phyloP scores from a whole-genome alignment of 2,113 vertebrate genomes.

The Rynchops niger region DNA sequence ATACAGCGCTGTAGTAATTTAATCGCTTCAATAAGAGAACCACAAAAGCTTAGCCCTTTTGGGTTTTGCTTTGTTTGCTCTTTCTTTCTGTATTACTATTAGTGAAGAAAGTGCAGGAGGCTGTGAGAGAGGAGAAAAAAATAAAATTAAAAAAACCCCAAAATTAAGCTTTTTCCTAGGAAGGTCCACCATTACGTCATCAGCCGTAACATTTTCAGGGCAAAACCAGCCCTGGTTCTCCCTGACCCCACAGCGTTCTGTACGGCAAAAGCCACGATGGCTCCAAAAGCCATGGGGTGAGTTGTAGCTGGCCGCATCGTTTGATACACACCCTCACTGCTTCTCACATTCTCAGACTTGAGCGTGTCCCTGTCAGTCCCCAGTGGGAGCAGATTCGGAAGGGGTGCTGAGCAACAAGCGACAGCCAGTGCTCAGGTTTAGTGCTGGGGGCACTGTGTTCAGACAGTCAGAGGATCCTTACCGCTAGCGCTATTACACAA shows the following conservation, averaged over 20 bases:
- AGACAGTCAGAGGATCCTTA: neutral
- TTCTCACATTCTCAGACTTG: neutral
- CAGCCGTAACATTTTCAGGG: neutral
- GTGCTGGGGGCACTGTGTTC: no score
- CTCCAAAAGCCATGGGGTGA: neutral
- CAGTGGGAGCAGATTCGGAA: neutral
- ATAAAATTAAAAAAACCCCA: neutral
- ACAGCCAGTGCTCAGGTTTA: neutral
- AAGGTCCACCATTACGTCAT: neutral
- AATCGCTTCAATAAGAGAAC: neutral
- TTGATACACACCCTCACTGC: neutral
- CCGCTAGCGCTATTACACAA: neutral
- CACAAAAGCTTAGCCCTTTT: neutral
- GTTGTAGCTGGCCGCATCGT: neutral
- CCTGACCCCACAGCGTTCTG: fast-evolving
- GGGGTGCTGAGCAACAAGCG: neutral
- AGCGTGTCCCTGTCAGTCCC: neutral
- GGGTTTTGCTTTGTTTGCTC: neutral
- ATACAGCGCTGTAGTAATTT: neutral
- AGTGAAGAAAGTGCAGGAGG: neutral
- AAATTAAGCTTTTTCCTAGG: neutral
- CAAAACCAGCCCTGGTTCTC: neutral
- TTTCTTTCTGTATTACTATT: neutral
- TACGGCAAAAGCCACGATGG: neutral
- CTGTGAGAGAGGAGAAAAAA: neutral